Conservation (phyloP, 2,797 vertebrate species). For the Betta splendens region DNA sequence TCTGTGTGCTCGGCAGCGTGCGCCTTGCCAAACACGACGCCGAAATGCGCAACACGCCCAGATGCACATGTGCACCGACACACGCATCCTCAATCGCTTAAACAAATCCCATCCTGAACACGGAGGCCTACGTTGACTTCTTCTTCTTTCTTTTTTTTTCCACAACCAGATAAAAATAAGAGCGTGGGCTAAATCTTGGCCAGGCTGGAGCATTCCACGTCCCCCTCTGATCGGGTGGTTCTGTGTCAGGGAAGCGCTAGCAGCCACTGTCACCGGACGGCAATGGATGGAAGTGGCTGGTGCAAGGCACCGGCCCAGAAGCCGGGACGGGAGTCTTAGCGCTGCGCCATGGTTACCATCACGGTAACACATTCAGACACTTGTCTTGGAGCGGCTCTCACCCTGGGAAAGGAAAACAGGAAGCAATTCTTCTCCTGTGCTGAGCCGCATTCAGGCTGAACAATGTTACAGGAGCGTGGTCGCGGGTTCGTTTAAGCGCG, state of each 20-base stretch:
- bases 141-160: too few species aligned
- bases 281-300: conserved; percentile 71
- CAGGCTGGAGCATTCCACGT: not conserved
- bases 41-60: conserved; percentile 32
- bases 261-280: conserved; percentile 51
- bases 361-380: conserved; percentile 75
- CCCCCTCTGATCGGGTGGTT: conserved; percentile 54
- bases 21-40: conserved; percentile 43
- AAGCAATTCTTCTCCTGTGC: conserved; percentile 70
- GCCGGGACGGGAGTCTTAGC: conserved; percentile 62
- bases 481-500: not conserved
- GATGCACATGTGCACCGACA: conserved; percentile 13
- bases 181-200: conserved; percentile 52
- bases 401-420: conserved; percentile 83
- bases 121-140: conserved; percentile 43
- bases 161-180: conserved; percentile 55
- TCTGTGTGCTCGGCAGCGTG: conserved; percentile 63
- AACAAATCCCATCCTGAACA: conserved; percentile 54
- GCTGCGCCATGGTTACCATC: conserved; percentile 78
- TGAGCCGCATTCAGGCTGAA: conserved; percentile 50
- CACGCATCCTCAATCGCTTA: conserved; percentile 17
- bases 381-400: conserved; percentile 64
- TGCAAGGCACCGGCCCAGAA: conserved; percentile 60
- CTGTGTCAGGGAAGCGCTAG: conserved; percentile 35
- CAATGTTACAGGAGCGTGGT: not conserved